phyloP scores from a whole-genome alignment of 2,797 vertebrate genomes.

The Sebastes kiyomatsui region DNA sequence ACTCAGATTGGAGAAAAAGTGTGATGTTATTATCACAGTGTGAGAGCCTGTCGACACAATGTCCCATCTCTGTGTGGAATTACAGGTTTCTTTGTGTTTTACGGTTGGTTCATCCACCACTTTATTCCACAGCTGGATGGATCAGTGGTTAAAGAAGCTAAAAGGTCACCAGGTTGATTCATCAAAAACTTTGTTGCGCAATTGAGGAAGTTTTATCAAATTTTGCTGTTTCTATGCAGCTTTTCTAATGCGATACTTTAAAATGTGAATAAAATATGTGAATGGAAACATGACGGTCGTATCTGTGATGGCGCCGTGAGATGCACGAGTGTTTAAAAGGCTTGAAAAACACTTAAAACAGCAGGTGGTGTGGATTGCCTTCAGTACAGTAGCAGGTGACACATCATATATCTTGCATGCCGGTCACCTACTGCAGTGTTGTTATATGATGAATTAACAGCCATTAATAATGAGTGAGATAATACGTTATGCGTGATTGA shows the following conservation, averaged over 20 bases:
- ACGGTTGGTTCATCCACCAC: too few relatives aligned
- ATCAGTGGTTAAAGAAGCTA: too few relatives aligned
- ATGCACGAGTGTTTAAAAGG: neutral
- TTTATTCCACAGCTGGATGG: too few relatives aligned
- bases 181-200: too few relatives aligned
- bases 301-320: neutral
- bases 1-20: neutral
- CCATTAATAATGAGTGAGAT: constrained; percentile 59
- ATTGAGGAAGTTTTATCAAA: too few relatives aligned
- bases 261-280: too few relatives aligned
- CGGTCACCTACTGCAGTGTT: neutral
- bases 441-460: constrained; percentile 22
- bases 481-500: neutral
- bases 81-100: neutral
- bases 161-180: too few relatives aligned
- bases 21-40: too few relatives aligned
- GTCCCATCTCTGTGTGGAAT: too few relatives aligned
- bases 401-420: neutral
- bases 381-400: neutral
- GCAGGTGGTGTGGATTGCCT: neutral
- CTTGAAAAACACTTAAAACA: neutral
- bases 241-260: too few relatives aligned
- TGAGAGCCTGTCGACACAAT: accelerated
- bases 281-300: too few relatives aligned
- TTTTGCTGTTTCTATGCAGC: too few relatives aligned